Percentiles rank a stretch among this genome's conserved stretches.
These are phyloP conservation scores for Tigriopus japonicus DNA, from an alignment of 1,140 invertebrate species.

Conservation along the genomic window DNA sequence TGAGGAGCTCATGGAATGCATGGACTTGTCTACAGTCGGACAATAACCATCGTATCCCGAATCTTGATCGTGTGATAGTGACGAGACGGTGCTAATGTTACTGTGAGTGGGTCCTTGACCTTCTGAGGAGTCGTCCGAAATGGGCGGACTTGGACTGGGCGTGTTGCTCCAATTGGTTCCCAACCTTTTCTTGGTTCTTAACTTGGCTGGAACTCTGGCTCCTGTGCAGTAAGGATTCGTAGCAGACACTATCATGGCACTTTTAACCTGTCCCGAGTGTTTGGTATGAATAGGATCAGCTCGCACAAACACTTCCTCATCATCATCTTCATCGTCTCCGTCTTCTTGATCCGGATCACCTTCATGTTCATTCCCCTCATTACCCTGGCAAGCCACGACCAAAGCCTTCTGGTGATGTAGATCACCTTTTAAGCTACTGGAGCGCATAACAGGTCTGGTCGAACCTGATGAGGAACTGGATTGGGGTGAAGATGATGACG, in stretches of 20 bases:
- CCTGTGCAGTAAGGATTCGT: constrained; percentile 5
- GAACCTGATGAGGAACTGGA: too few relatives aligned
- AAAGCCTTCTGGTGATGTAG: too few relatives aligned
- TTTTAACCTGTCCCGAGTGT: not conserved
- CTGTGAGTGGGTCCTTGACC: not conserved
- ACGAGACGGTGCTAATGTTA: not conserved
- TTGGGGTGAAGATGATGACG: too few relatives aligned
- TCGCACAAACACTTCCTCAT: not conserved
- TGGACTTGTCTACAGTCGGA: constrained; percentile 7
- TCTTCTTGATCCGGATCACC: not conserved
- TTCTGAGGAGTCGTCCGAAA: not conserved
- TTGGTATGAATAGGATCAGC: not conserved
- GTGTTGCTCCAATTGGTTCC: not conserved
- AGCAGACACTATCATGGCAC: not conserved
- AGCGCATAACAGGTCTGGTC: too few relatives aligned
- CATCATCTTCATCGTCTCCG: not conserved
- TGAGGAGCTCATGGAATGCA: constrained; percentile 1
- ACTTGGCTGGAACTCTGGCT: not conserved
- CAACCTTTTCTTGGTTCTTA: too few relatives aligned
- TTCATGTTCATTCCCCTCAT: not conserved
- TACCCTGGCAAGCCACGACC: not conserved
- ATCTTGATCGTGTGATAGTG: constrained; percentile 3
- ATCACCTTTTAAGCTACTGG: too few relatives aligned
- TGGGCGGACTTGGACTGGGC: not conserved
- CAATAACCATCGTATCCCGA: constrained; percentile 13